Evolutionary conservation across 2,113 vertebrate species (phyloP), one percentile per base, ranked within the genome.

Genomic region (Dunckerocampus dactyliophorus): DNA sequence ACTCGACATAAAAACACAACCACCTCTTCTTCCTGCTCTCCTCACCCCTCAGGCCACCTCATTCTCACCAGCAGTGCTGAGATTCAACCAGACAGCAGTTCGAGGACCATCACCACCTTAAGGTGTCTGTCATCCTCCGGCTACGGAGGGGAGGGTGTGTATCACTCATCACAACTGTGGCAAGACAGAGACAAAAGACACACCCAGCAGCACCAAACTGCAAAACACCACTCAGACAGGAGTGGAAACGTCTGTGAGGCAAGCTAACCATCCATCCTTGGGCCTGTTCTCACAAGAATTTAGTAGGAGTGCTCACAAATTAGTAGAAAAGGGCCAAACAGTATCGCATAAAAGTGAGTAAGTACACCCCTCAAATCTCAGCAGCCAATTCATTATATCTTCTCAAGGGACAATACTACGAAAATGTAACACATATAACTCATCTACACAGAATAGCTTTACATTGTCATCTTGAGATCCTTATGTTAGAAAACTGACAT

Each of bases 101-200:
- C 16, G 31, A 22, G 45, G 20, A 56, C 39, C 55, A 21, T 52
- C 54, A 48, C 49, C 66, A 51, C 28, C 45, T n/a, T 24, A 51
- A 21, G 17, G 42, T 24, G 49, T 52, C 48, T 47, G 34, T 43
- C 53, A 51, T 59, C 34, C 45, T 62, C 54, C 31, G 37, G 13
- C 50, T 34, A 45, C 37, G 37, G 6, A 21, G 22, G 49, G 49
- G 11, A 15, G 22, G 12, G 49, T 19, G 14, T 19, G 21, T 24
- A 13, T 22, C 37, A 15, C 54, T 56, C 37, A 14, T 56, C 54
- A 42, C 37, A 42, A 56, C 54, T 20, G 19, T 42, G 19, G 54
- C 54, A 42, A 56, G 17, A n/a, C 54, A 56, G 34, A 56, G 55
- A 74, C 68, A 75, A 49, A 43, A 77, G 69, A 67, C 69, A 61